phyloP scores from a whole-genome alignment of 2,113 vertebrate genomes.

The Girardinichthys multiradiatus region DNA sequence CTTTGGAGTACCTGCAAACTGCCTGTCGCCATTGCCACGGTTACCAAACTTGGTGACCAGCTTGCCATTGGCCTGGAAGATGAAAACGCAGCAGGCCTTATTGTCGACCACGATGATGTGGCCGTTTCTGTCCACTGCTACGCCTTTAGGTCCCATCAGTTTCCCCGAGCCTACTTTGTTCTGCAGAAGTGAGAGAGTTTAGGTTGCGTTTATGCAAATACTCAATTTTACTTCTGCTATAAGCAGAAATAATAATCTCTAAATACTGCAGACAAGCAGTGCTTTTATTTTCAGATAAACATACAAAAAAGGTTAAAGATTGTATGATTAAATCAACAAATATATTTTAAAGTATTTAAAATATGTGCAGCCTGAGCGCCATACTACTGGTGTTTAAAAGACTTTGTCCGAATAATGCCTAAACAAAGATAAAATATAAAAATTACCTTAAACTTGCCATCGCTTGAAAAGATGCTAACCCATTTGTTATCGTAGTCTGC shows the following conservation, averaged over 20 bases:
- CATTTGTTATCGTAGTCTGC: constrained; percentile 99
- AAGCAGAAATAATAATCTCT: neutral
- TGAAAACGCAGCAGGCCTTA: constrained; percentile 96
- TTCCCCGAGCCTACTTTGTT: constrained; percentile 96
- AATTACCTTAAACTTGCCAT: constrained; percentile 96
- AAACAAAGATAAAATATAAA: neutral
- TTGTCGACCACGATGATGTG: constrained; percentile 98
- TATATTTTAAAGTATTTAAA: neutral
- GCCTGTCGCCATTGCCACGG: constrained; percentile 95
- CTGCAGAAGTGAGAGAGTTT: constrained; percentile 64
- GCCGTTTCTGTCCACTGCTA: constrained; percentile 94
- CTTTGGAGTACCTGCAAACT: constrained; percentile 95
- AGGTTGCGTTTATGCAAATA: neutral
- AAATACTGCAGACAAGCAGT: neutral
- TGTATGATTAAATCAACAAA: neutral
- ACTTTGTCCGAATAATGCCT: neutral
- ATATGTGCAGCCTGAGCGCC: neutral
- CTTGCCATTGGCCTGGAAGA: constrained; percentile 96
- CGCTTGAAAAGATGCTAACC: constrained; percentile 97
- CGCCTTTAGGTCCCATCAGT: constrained; percentile 97
- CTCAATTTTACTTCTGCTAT: neutral
- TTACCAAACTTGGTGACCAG: constrained; percentile 96
- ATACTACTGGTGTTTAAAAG: neutral
- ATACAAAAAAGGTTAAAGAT: neutral
- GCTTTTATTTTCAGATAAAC: neutral